These are phyloP conservation scores for Pseudolycoriella hygida DNA, from an alignment of 2,888 invertebrate species.

Conservation along the genomic window DNA sequence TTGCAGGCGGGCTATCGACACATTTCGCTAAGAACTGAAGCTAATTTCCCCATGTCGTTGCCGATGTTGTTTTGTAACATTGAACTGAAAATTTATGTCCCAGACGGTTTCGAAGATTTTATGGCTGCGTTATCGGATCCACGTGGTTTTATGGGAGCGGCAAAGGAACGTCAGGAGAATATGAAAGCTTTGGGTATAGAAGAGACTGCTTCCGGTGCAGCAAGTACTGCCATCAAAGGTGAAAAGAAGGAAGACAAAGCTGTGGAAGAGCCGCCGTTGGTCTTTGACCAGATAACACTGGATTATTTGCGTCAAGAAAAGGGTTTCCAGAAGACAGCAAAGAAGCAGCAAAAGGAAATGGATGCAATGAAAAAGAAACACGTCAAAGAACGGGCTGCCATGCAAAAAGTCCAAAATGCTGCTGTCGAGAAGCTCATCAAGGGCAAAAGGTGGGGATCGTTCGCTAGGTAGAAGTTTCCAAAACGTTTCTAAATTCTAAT, in stretches of 20 bases:
- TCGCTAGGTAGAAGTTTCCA: not conserved
- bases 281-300: conserved; percentile 81
- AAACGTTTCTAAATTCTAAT: not conserved
- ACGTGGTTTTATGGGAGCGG: conserved; percentile 72
- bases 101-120: conserved; percentile 96
- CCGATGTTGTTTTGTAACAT: conserved; percentile 99
- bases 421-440: conserved; percentile 88
- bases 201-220: conserved; percentile 45
- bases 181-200: conserved; percentile 94
- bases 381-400: conserved; percentile 72
- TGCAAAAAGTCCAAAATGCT: conserved; percentile 83
- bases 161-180: conserved; percentile 73
- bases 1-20: conserved; percentile 95
- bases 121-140: conserved; percentile 97
- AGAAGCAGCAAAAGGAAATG: conserved; percentile 91
- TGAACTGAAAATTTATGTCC: conserved; percentile 98
- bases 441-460: conserved; percentile 61
- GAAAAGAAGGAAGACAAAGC: conserved; percentile 57
- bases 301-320: conserved; percentile 79
- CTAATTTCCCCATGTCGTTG: conserved; percentile 96
- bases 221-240: conserved; percentile 42
- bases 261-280: conserved; percentile 43
- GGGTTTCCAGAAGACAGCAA: conserved; percentile 76
- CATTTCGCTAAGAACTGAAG: conserved; percentile 92
- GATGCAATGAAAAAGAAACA: conserved; percentile 85